Evolutionary conservation across 2,888 invertebrate genomes (phyloP).

Genomic region (Nemurella pictetii): DNA sequence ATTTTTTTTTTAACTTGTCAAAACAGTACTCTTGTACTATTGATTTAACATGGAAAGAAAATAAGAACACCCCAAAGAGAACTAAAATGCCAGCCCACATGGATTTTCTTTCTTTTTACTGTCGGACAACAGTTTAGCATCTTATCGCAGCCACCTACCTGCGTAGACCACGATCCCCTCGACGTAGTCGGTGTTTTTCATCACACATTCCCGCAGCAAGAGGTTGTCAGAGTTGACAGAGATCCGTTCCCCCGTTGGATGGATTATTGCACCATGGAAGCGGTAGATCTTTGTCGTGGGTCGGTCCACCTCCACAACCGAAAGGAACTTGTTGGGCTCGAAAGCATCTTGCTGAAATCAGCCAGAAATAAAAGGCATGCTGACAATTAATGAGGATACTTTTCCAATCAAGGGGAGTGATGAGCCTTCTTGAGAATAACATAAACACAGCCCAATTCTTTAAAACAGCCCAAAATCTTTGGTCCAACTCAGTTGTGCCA

Average conservation of each 20-base stretch:
- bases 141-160: constrained; percentile 54
- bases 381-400: no score
- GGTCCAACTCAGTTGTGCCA: no score
- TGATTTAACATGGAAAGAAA: background rate
- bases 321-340: constrained; percentile 78
- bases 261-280: constrained; percentile 86
- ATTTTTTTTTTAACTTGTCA: no score
- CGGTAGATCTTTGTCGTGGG: constrained; percentile 96
- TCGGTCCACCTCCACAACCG: constrained; percentile 87
- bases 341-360: constrained; percentile 68
- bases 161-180: constrained; percentile 97
- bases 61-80: background rate
- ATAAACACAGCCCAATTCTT: no score
- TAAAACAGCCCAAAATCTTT: no score
- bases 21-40: background rate
- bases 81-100: background rate
- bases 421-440: no score
- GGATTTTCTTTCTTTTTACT: background rate
- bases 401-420: no score
- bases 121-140: background rate
- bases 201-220: constrained; percentile 86
- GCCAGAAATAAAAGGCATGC: constrained; percentile 4
- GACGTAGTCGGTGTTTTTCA: constrained; percentile 95
- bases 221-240: constrained; percentile 88
- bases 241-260: constrained; percentile 75